Base-by-base conservation (phyloP, 2,888 invertebrate species). In the Pterobdella sp. region DNA sequence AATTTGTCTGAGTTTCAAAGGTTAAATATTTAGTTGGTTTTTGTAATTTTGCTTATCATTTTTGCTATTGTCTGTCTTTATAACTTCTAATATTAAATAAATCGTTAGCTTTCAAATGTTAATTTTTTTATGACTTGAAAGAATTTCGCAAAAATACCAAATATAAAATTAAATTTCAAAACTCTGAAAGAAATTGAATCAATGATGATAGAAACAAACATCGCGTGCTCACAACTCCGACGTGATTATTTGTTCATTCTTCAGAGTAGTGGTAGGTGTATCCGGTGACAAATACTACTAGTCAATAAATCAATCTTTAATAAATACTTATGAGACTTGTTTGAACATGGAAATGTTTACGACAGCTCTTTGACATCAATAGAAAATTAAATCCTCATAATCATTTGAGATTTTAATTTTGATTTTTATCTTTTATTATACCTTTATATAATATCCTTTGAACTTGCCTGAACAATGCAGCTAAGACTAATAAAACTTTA, bases 281-380 rank as follows among this genome's bases (percentile, higher is more conserved):
- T 56, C 60, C 60, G 60, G 32, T 65, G 4, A 29, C 32, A 65
- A 65, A 65, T 34, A 65, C 32, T n/a, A 65, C 65, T 34, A 14
- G 18, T 34, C 4, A 31, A 65, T 10, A 63, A 7, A 10, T 18
- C 64, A 64, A 10, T 26, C 26, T 18, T 26, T 26, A 10, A 22
- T 29, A 10, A 14, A 64, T 26, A 64, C 10, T 64, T 26, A 64
- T 64, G 10, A 14, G 26, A n/a, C 14, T 64, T 29, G 18, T 26
- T 64, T 26, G 26, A 14, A 10, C 64, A 64, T 26, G 26, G 10
- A 64, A 10, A 14, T 26, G 18, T 26, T 26, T 26, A n/a, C 14
- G 14, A 31, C 10, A 64, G 14, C 64, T 64, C 14, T 7, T 26
- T 26, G 26, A 64, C 64, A 26, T 26, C 7, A n/a, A 26, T 67